phyloP scores from a whole-genome alignment of 1,140 invertebrate species.

The Drosophila melanica region DNA sequence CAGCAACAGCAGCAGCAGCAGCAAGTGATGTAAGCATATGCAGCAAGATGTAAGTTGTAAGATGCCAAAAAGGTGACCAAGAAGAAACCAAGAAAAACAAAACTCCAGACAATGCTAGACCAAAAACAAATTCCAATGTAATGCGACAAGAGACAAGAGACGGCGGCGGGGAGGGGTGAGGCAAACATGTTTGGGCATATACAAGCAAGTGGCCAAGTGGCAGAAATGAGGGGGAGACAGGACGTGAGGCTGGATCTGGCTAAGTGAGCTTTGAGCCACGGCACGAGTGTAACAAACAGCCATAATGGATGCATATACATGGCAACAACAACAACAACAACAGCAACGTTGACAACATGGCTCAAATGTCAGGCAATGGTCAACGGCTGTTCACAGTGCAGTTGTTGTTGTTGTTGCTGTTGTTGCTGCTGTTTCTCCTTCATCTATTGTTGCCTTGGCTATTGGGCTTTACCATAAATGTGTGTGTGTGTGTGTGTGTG shows the following conservation, averaged over 20 bases:
- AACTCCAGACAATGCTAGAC: constrained; percentile 35
- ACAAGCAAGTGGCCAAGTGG: constrained; percentile 22
- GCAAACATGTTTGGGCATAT: constrained; percentile 12
- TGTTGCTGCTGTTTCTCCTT: constrained; percentile 26
- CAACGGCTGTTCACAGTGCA: constrained; percentile 64
- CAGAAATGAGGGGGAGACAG: not conserved
- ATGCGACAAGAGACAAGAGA: constrained; percentile 34
- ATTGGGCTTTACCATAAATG: constrained; percentile 39
- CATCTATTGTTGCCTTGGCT: constrained; percentile 39
- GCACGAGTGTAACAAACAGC: constrained; percentile 60
- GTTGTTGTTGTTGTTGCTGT: constrained; percentile 39
- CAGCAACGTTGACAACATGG: constrained; percentile 72
- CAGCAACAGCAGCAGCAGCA: not conserved
- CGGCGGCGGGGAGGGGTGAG: not conserved
- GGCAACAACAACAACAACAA: constrained; percentile 45
- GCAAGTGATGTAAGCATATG: constrained; percentile 66
- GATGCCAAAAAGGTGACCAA: not conserved
- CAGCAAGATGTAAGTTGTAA: constrained; percentile 21
- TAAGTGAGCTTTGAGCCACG: constrained; percentile 28
- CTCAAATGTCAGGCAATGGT: constrained; percentile 79
- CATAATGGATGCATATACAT: constrained; percentile 70
- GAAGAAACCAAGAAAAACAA: constrained; percentile 10
- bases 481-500: constrained; percentile 31
- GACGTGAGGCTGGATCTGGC: constrained; percentile 6
- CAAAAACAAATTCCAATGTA: constrained; percentile 64